Base-by-base conservation (phyloP, 1,140 invertebrate genomes). In the Drosophila mojavensis region DNA sequence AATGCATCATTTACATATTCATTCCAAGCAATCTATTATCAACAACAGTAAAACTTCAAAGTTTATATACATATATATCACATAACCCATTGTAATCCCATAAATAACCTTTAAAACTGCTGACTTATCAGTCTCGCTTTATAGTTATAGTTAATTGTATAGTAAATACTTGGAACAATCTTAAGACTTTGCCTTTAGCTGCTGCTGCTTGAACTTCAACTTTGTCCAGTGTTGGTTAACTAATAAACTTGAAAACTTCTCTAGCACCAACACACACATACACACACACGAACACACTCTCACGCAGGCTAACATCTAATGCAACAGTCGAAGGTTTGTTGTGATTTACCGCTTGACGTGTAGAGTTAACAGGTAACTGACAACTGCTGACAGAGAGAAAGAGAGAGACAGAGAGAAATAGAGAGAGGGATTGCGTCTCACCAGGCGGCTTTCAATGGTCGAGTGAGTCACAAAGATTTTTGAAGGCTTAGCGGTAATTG, bases 401-500 rank as follows among this genome's bases (percentile, higher is more conserved):
- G 20, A 11, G 11, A 50, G 17, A 26, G 47, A 13, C 7, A 9
- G 10, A 24, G 10, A 5, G 5, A 3, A 9, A 17, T 13, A 11
- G 15, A 9, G 17, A 0, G n/a, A 6, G 15, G 9, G 15, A 3
- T 7, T 7, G 15, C 30, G 51, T 15, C 26, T 54, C 51, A 50
- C 33, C 48, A 55, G 66, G 58, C 59, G 66, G 56, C 66, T 51
- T 63, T 55, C 26, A 45, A 36, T 36, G 63, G 39, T 74, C 58
- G 63, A 60, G 53, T 73, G 70, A 73, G 63, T 73, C 70, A 67
- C 55, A 67, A 41, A 56, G 56, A 53, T 54, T 45, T 69, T 69
- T 58, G 45, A 47, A 70, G 72, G 66, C 66, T 75, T 70, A 63
- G 60, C 66, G 66, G 67, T 75, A 75, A 70, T 75, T 75, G 67